Conservation (phyloP, 2,797 vertebrate species). For the Schizopygopsis malacanthus region DNA sequence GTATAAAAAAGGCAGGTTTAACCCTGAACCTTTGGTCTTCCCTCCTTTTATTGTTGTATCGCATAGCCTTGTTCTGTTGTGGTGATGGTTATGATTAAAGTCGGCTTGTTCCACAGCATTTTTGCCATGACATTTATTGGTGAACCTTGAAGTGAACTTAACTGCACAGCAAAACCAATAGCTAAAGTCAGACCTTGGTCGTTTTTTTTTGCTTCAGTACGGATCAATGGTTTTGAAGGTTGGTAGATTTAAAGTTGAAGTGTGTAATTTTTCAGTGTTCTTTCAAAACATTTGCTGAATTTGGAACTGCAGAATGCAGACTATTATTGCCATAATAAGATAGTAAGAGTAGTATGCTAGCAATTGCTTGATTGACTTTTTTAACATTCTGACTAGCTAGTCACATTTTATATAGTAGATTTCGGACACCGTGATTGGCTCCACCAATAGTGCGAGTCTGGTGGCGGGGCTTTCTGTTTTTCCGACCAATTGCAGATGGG, state of each 20-base stretch:
- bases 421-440: background rate
- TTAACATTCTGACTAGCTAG: background rate
- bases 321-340: background rate
- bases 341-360: background rate
- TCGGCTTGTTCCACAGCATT: conserved; percentile 18
- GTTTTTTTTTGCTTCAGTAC: background rate
- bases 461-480: background rate
- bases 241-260: conserved; percentile 16
- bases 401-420: background rate
- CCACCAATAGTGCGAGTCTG: background rate
- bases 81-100: conserved; percentile 41
- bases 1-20: conserved; percentile 22
- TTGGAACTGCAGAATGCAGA: background rate
- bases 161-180: background rate
- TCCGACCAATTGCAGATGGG: background rate
- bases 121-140: conserved; percentile 37
- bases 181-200: conserved; percentile 7
- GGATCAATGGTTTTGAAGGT: background rate
- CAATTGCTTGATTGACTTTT: background rate
- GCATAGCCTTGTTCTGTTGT: conserved; percentile 28
- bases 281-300: background rate
- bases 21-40: conserved; percentile 22
- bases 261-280: background rate
- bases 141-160: conserved; percentile 31
- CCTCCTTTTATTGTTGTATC: conserved; percentile 18